Conservation (phyloP, 2,113 vertebrate genomes). For the Amazona guildingii region DNA sequence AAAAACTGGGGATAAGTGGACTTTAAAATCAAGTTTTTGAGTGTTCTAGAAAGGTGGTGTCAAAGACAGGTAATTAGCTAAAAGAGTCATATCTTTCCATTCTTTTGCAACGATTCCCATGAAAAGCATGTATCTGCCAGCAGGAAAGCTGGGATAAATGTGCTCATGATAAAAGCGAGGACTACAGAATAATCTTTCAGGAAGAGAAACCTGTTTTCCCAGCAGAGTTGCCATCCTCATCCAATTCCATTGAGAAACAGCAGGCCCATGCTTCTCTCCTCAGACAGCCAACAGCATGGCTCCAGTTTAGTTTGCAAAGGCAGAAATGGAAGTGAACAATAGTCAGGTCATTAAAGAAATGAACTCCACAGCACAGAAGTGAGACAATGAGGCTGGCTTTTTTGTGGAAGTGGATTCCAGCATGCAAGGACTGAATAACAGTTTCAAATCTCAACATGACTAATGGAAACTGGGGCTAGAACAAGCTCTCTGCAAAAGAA, state of each 20-base stretch:
- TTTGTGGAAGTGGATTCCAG: neutral
- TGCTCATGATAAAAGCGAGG: neutral
- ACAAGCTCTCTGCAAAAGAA: neutral
- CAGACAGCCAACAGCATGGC: neutral
- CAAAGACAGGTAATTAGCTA: neutral
- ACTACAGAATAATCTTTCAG: neutral
- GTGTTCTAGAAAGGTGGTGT: rapidly evolving
- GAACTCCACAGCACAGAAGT: neutral
- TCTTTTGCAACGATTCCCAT: neutral
- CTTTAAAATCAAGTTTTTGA: neutral
- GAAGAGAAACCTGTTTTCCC: neutral
- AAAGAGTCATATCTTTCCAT: neutral
- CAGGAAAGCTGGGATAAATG: neutral
- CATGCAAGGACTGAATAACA: neutral
- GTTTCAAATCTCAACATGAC: neutral
- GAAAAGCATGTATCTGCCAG: neutral
- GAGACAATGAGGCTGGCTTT: neutral
- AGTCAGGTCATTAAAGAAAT: neutral
- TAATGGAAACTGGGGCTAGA: neutral
- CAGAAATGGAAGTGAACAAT: neutral
- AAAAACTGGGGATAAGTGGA: neutral
- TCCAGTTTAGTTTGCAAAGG: neutral
- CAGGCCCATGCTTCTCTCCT: neutral
- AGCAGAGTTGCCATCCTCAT: neutral
- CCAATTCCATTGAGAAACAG: neutral